Base-by-base conservation (phyloP, 2,797 vertebrate genomes). In the Molothrus aeneus region DNA sequence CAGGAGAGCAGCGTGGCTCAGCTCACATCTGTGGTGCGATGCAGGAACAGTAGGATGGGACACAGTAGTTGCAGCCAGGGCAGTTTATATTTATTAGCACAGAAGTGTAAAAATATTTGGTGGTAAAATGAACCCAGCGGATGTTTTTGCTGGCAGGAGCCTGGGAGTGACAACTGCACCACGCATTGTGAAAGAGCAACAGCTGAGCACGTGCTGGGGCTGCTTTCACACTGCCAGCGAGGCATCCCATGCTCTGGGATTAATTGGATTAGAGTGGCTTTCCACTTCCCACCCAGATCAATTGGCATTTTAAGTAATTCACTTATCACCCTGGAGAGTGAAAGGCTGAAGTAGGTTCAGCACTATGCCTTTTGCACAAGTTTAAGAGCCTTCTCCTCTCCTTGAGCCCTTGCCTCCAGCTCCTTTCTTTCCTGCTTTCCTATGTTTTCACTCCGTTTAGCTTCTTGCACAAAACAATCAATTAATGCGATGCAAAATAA, bases 61-160 rank as follows among this genome's bases (percentile, higher is more conserved):
- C 73, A 28, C 7, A 51, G 45, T 86, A 85, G 56, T 65, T 94
- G 90, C 78, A 93, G 84, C 68, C 72, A 86, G 80, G 72, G 87
- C 57, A 93, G 88, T 95, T 96, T 81, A 53, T 95, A 94, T 97
- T 97, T 97, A 96, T 96, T 96, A 88, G 82, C 57, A 43, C 84
- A 96, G 89, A 97, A 96, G 88, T 92, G 94, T 92, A 93, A 96
- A 97, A 97, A 90, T 97, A 97, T 96, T 95, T 97, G 96, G 88
- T 93, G 92, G 95, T 93, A 95, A 97, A 97, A 95, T 21, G 86
- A 97, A 88, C 78, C 87, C 83, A 92, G 93, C 57, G 96, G 97
- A 97, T 98, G 97, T 97, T 98, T 97, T 97, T 97, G 88, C 96
- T 97, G 96, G 97, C 97, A 96, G 57, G 40, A 94, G 80, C 24